Evolutionary conservation across 2,797 vertebrate genomes (phyloP).

Genomic region (Acrossocheilus wenchowensis): DNA sequence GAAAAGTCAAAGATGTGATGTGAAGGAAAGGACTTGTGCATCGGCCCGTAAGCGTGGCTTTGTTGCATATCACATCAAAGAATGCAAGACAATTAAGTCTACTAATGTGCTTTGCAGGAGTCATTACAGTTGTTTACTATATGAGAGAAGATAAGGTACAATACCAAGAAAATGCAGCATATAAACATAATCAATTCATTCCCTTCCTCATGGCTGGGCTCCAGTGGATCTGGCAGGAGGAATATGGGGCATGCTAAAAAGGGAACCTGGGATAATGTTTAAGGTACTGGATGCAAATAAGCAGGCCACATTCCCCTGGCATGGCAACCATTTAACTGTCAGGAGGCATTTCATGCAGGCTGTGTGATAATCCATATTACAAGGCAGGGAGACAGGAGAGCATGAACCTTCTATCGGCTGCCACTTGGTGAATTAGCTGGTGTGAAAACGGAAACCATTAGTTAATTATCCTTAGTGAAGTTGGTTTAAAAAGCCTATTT

Average conservation of each 20-base stretch:
- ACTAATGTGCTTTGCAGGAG: constrained; percentile 53
- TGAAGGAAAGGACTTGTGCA: constrained; percentile 24
- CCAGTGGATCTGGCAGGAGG: constrained; percentile 29
- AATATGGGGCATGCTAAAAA: constrained; percentile 46
- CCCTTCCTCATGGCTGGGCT: constrained; percentile 29
- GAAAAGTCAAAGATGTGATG: constrained; percentile 43
- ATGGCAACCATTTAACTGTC: constrained; percentile 56
- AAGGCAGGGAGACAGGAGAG: constrained; percentile 32
- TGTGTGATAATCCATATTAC: constrained; percentile 51
- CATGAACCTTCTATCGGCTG: constrained; percentile 36
- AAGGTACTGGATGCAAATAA: constrained; percentile 45
- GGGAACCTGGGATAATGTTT: constrained; percentile 42
- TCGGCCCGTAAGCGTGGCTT: constrained; percentile 30
- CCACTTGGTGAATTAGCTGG: constrained; percentile 28
- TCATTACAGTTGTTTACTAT: constrained; percentile 54
- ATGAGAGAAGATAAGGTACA: constrained; percentile 19
- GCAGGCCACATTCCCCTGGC: constrained; percentile 25
- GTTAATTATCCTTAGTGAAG: not conserved
- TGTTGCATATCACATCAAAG: constrained; percentile 37
- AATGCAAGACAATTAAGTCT: constrained; percentile 50
- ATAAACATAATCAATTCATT: constrained; percentile 24
- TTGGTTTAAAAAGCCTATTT: constrained; percentile 25
- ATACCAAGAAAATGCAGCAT: constrained; percentile 9
- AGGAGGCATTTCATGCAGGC: constrained; percentile 54
- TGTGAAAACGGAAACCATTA: constrained; percentile 25